phyloP scores from a whole-genome alignment of 2,113 vertebrate species.

The Illadopsis cleaveri region DNA sequence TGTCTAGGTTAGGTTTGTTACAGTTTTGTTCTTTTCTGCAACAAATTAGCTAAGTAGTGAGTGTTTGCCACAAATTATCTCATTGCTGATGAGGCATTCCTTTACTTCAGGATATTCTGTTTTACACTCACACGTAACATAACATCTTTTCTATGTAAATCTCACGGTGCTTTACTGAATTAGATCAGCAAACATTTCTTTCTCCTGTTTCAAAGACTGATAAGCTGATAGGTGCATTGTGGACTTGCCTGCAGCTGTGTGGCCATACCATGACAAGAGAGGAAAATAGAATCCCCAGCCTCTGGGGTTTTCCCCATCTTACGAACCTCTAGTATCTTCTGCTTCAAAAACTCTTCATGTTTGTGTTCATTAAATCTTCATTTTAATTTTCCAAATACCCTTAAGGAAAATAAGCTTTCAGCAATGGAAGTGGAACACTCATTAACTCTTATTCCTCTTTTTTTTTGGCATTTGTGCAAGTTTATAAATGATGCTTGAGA shows the following conservation, averaged over 20 bases:
- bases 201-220: neutral
- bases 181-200: neutral
- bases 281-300: neutral
- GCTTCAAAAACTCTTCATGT: neutral
- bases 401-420: neutral
- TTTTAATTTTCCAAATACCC: neutral
- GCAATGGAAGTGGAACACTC: neutral
- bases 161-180: neutral
- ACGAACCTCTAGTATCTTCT: neutral
- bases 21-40: conserved; percentile 34
- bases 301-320: fast-evolving
- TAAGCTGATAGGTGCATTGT: neutral
- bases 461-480: neutral
- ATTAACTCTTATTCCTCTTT: neutral
- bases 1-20: conserved; percentile 25
- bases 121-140: neutral
- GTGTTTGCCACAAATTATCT: conserved; percentile 33
- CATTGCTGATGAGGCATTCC: neutral
- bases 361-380: neutral
- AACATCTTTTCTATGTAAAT: neutral
- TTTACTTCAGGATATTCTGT: neutral
- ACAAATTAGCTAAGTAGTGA: conserved; percentile 4
- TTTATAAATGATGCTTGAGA: neutral
- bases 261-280: neutral
- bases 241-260: neutral